Evolutionary conservation across 2,888 invertebrate species (phyloP).

Genomic region (Cerastoderma edule): DNA sequence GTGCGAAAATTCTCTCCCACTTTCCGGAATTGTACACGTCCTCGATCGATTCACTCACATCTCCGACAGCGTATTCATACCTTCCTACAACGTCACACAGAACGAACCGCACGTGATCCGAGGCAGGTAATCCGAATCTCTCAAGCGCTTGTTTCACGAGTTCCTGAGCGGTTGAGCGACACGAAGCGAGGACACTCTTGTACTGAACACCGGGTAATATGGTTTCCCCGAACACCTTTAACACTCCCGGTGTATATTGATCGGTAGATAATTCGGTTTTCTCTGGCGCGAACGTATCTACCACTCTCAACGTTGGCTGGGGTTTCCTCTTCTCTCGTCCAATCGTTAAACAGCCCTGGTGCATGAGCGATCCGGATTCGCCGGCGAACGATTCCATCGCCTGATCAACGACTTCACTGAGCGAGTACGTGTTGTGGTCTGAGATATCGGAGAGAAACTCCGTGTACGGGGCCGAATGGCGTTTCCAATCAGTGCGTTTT

Average conservation of each 20-base stretch:
- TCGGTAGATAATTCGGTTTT: constrained; percentile 75
- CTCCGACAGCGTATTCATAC: constrained; percentile 36
- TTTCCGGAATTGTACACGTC: constrained; percentile 36
- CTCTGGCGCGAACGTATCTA: constrained; percentile 35
- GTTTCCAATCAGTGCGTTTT: constrained; percentile 58
- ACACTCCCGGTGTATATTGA: constrained; percentile 76
- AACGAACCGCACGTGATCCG: constrained; percentile 70
- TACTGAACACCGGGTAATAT: constrained; percentile 78
- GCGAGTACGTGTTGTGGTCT: constrained; percentile 28
- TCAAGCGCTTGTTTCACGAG: constrained; percentile 80
- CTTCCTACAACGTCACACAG: constrained; percentile 79
- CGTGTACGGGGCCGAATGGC: constrained; percentile 55
- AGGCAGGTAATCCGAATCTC: constrained; percentile 71
- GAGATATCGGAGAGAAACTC: constrained; percentile 42
- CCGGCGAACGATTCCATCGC: constrained; percentile 53
- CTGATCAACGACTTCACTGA: constrained; percentile 50
- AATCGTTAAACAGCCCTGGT: constrained; percentile 39
- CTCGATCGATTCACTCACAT: constrained; percentile 29
- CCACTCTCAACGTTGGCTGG: background rate
- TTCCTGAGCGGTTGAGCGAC: constrained; percentile 76
- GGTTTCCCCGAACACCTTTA: constrained; percentile 79
- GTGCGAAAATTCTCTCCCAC: constrained; percentile 75
- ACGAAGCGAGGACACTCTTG: constrained; percentile 79
- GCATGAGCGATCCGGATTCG: constrained; percentile 11
- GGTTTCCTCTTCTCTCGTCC: constrained; percentile 38